A percentile compares a stretch with the other conserved stretches of the same genome.
Conservation (phyloP, 1,140 invertebrate species). For the Anoplophora glabripennis region DNA sequence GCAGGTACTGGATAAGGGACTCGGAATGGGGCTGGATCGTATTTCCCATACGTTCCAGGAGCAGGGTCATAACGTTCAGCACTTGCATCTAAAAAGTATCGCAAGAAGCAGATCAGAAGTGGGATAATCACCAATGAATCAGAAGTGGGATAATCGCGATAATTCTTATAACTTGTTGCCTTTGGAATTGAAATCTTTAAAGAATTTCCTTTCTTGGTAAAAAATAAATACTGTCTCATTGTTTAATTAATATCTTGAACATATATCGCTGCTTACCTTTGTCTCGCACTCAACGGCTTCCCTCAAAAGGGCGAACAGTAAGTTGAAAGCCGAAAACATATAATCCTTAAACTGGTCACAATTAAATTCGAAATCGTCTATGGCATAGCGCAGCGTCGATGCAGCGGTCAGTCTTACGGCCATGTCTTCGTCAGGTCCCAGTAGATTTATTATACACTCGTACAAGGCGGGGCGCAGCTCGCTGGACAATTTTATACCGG, state of each 20-base stretch:
- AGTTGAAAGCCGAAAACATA: slow-evolving; percentile 71
- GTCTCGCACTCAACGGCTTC: slow-evolving; percentile 90
- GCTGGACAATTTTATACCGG: slow-evolving; percentile 79
- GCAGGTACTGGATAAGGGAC: slow-evolving; percentile 78
- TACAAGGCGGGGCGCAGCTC: slow-evolving; percentile 79
- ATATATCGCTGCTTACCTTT: no score
- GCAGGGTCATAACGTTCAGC: slow-evolving; percentile 83
- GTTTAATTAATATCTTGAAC: no score
- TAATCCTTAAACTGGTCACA: slow-evolving; percentile 81
- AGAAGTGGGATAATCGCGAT: no score
- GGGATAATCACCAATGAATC: no score
- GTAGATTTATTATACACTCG: slow-evolving; percentile 69
- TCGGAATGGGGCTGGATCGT: slow-evolving; percentile 69
- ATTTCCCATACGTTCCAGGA: slow-evolving; percentile 81
- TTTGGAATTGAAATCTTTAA: no score
- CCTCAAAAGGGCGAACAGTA: slow-evolving; percentile 80
- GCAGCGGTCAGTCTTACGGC: slow-evolving; percentile 80
- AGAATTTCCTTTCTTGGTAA: no score
- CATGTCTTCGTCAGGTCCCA: slow-evolving; percentile 72
- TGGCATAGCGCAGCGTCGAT: slow-evolving; percentile 69
- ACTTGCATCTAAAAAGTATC: no score
- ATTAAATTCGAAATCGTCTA: slow-evolving; percentile 92
- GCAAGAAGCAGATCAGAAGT: no score
- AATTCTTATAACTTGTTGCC: no score
- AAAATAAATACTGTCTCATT: no score